Conservation (phyloP, 2,888 invertebrate genomes). For the Nasonovia ribisnigri region DNA sequence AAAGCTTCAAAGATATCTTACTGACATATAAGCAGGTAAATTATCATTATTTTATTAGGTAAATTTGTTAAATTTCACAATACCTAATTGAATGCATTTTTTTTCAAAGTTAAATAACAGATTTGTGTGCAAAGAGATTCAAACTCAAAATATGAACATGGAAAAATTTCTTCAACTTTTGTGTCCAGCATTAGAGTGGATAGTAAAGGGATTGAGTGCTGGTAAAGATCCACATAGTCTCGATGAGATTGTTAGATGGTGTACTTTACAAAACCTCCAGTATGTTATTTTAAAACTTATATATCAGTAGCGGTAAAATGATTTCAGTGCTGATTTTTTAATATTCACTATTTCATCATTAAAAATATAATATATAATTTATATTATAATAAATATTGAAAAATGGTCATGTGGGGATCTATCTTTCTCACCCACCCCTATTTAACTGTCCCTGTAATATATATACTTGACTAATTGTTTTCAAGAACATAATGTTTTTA, state of each 20-base stretch:
- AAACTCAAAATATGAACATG: constrained; percentile 80
- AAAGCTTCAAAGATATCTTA: constrained; percentile 87
- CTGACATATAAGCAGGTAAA: constrained; percentile 61
- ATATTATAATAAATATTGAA: no score
- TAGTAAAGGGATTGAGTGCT: constrained; percentile 85
- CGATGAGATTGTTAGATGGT: constrained; percentile 81
- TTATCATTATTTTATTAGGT: constrained; percentile 75
- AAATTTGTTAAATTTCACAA: constrained; percentile 40
- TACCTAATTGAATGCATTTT: constrained; percentile 23
- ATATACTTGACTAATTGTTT: neutral
- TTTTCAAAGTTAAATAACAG: constrained; percentile 77
- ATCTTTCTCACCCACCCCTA: no score
- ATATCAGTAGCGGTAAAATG: neutral
- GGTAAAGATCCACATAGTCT: constrained; percentile 77
- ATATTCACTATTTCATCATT: no score
- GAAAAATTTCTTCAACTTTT: constrained; percentile 86
- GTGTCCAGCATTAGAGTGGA: constrained; percentile 92
- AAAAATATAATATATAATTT: no score
- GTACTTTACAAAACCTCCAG: constrained; percentile 83
- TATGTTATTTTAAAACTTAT: constrained; percentile 70
- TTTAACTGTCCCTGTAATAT: neutral
- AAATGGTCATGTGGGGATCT: no score
- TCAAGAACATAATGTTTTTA: neutral
- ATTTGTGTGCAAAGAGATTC: constrained; percentile 76
- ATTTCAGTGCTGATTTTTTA: no score